These are phyloP conservation scores for Brienomyrus brachyistius DNA, from an alignment of 2,113 vertebrate genomes.

Conservation along the genomic window DNA sequence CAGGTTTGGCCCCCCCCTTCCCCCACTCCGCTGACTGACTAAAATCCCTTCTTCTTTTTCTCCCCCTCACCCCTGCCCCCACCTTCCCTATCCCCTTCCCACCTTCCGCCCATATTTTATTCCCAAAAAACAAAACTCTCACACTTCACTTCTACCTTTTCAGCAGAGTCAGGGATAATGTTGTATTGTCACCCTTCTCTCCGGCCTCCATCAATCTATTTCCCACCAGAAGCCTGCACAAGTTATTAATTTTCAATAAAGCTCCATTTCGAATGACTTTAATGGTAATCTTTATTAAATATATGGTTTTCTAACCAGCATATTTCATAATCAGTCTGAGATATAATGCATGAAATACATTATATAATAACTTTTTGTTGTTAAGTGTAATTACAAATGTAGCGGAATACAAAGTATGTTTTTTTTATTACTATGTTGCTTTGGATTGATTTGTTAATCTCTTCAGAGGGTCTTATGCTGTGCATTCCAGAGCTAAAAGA, in stretches of 20 bases:
- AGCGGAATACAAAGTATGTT: not conserved
- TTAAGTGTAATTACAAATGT: not conserved
- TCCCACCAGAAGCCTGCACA: constrained; percentile 14
- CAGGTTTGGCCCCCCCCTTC: not conserved
- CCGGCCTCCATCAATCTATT: constrained; percentile 12
- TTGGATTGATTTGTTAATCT: not conserved
- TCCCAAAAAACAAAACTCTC: not conserved
- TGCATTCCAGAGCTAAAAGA: not conserved
- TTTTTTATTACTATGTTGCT: not conserved
- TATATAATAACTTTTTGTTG: not conserved
- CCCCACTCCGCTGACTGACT: not conserved
- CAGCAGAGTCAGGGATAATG: not conserved
- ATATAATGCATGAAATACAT: not conserved
- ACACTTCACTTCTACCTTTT: not conserved
- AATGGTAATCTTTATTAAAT: not conserved
- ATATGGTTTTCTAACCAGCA: not conserved
- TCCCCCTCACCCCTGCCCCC: not conserved
- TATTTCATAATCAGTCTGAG: not conserved
- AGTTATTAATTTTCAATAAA: constrained; percentile 24
- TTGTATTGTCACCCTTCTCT: not conserved
- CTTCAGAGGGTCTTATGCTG: not conserved
- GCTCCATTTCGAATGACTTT: not conserved
- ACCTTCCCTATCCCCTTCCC: not conserved
- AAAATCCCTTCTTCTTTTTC: not conserved
- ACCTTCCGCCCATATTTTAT: not conserved